Conservation (phyloP, 2,113 vertebrate genomes). For the Limanda limanda region DNA sequence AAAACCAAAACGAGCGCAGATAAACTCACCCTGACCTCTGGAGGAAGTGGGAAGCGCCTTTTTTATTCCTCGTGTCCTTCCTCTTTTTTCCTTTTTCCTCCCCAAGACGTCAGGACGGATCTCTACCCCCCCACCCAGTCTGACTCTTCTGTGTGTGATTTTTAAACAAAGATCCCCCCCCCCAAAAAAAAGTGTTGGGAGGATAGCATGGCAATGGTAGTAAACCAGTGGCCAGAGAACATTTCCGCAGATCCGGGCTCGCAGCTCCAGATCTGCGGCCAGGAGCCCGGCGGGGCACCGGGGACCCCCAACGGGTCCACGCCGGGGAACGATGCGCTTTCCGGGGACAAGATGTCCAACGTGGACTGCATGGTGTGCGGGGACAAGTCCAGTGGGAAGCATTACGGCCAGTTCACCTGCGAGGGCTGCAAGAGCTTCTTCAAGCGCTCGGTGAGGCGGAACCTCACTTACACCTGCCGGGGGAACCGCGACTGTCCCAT, state of each 20-base stretch:
- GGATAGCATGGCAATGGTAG: constrained; percentile 90
- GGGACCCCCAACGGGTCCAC: constrained; percentile 84
- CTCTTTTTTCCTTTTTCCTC: constrained; percentile 23
- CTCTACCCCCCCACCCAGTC: constrained; percentile 62
- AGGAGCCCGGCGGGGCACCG: constrained; percentile 84
- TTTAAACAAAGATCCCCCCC: constrained; percentile 68
- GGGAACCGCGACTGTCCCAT: constrained; percentile 89
- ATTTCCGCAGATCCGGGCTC: constrained; percentile 85
- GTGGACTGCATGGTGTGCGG: constrained; percentile 91
- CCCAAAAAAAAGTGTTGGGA: constrained; percentile 62
- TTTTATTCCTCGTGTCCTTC: constrained; percentile 43
- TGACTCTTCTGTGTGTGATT: constrained; percentile 65
- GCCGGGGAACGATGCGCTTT: constrained; percentile 84
- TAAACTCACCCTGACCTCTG: constrained; percentile 26
- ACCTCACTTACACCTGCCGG: constrained; percentile 89
- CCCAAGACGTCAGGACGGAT: constrained; percentile 70
- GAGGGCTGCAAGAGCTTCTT: constrained; percentile 93
- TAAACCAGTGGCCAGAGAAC: constrained; percentile 89
- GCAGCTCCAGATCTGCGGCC: constrained; percentile 85
- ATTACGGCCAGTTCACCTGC: constrained; percentile 90
- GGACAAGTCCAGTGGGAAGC: constrained; percentile 90
- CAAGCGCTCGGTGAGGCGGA: constrained; percentile 89
- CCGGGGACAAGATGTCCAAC: constrained; percentile 85
- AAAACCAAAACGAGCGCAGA: neutral
- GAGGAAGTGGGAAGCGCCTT: constrained; percentile 63